Evolutionary conservation across 1,140 invertebrate species (phyloP), one percentile per base, ranked within the genome.

Genomic region (Procambarus clarkii): DNA sequence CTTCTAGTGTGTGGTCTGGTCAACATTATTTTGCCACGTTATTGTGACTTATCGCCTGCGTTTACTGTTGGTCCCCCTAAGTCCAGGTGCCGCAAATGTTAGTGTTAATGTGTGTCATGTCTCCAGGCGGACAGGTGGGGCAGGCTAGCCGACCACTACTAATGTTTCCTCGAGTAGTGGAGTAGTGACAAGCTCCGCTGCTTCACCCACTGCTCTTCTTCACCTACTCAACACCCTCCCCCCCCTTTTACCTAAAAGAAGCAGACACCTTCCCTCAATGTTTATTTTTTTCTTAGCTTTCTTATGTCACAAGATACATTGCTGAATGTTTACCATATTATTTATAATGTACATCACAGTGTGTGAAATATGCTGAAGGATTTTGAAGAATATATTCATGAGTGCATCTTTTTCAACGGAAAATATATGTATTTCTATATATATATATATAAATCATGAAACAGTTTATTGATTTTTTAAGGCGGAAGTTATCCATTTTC

Each of bases 71-170:
- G n/a, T 48, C 48, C 79, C 77, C 77, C 45, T 46, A 46, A 81
- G 79, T 34, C 50, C 54, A 54, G 79, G 79, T 81, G 48, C 79
- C 46, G 79, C 5, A 81, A 54, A 18, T 81, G 48, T 54, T 54
- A 54, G 11, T 79, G 77, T 79, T 54, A 79, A 79, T 44, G 45
- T 81, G 79, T 81, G 18, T 45, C 45, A n/a, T 81, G 79, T 81
- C 79, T 81, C 24, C 69, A 74, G 69, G n/a, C 69, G 34, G 69
- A 11, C 79, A 81, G 79, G 48, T 81, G 48, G 79, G 46, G 18
- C 79, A 58, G 18, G 79, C 18, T 45, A 45, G 79, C 79, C 77
- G 15, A 54, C 45, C 21, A 46, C 50, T 46, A 58, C 54, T 81
- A 58, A 24, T 58, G 48, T 81, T 15, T 81, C 54, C 48, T 58